Conservation (phyloP, 2,797 vertebrate genomes). For the Babyrousa celebensis region DNA sequence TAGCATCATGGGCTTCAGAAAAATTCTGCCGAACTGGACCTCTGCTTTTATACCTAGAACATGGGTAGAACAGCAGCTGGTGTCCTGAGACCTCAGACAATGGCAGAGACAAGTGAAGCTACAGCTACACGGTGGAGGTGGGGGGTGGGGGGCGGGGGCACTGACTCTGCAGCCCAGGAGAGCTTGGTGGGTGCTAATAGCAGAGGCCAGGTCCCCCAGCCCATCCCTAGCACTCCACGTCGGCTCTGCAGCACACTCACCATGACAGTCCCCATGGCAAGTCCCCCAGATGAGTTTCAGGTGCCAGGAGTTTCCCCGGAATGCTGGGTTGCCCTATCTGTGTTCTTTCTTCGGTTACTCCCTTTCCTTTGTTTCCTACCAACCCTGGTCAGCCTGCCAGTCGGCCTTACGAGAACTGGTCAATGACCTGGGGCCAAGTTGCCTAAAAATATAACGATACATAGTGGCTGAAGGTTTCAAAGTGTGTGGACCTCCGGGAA, state of each 20-base stretch:
- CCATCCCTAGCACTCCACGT: accelerated
- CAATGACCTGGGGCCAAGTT: constrained; percentile 65
- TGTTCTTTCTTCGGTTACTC: background rate
- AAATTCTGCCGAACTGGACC: background rate
- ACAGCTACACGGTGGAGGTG: accelerated
- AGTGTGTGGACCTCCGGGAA: background rate
- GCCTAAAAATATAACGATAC: constrained; percentile 78
- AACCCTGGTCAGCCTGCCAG: constrained; percentile 10
- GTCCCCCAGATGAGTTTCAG: background rate
- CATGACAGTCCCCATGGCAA: too few relatives aligned
- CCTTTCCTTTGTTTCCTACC: background rate
- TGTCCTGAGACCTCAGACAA: background rate
- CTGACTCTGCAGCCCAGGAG: background rate
- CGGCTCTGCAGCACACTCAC: background rate
- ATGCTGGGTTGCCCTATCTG: background rate
- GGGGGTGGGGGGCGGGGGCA: too few relatives aligned
- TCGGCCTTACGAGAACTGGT: constrained; percentile 58
- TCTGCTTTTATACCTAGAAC: background rate
- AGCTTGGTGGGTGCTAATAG: background rate
- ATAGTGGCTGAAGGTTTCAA: background rate
- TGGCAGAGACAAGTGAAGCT: background rate
- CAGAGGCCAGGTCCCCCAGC: too few relatives aligned
- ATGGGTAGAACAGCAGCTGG: background rate
- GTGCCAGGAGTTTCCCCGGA: background rate
- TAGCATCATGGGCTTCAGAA: constrained; percentile 33